Conservation (phyloP, 2,797 vertebrate species). For the Basileuterus tristriatus region DNA sequence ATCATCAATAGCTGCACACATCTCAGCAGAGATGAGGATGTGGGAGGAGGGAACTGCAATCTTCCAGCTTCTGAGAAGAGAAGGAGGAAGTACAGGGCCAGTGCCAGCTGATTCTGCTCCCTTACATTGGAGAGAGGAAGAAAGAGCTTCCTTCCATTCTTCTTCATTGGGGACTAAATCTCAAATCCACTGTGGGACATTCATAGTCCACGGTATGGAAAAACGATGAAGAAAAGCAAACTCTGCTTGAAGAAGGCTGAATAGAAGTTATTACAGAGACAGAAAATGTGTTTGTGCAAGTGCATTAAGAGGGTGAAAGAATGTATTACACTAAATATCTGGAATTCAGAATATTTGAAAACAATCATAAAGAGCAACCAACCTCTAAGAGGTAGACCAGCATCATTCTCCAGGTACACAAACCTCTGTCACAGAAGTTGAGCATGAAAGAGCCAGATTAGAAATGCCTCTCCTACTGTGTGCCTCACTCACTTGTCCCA, state of each 20-base stretch:
- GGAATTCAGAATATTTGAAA: not conserved
- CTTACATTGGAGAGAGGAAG: not conserved
- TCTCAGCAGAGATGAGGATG: slow-evolving; percentile 40
- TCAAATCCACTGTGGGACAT: not conserved
- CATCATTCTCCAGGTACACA: not conserved
- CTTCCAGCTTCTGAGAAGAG: slow-evolving; percentile 49
- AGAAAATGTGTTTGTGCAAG: not conserved
- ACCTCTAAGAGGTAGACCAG: not conserved
- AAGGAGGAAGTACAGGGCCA: not conserved
- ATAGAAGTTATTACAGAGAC: not conserved
- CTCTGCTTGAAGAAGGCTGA: not conserved
- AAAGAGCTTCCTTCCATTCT: not conserved
- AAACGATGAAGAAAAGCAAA: not conserved
- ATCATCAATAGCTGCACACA: slow-evolving; percentile 8
- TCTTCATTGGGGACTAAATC: not conserved
- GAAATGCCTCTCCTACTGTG: not conserved
- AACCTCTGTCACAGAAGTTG: not conserved
- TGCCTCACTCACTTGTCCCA: not conserved
- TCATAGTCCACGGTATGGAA: not conserved
- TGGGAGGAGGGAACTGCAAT: slow-evolving; percentile 19
- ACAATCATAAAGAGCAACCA: not conserved
- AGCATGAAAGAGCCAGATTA: not conserved
- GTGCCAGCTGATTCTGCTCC: not conserved
- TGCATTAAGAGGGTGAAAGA: not conserved
- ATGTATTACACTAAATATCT: not conserved